Evolutionary conservation across 2,888 invertebrate species (phyloP).

Genomic region (Synergus gifuensis): DNA sequence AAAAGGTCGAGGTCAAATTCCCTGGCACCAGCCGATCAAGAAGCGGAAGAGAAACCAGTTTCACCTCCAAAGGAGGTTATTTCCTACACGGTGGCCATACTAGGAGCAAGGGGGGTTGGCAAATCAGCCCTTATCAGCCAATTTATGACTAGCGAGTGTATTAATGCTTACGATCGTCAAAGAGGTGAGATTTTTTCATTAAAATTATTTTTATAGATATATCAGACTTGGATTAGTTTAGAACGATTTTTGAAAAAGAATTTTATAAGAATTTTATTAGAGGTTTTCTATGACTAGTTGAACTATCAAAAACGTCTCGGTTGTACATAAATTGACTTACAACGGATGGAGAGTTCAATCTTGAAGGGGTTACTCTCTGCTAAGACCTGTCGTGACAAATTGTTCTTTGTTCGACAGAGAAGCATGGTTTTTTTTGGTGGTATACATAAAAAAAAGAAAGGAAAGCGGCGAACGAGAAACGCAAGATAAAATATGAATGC

Average conservation of each 20-base stretch:
- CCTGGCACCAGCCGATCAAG: constrained; percentile 81
- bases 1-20: constrained; percentile 91
- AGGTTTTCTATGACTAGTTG: neutral
- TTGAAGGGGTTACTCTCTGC: neutral
- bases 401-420: constrained; percentile 1
- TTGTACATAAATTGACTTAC: constrained; percentile 3
- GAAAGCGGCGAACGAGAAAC: neutral
- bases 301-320: neutral
- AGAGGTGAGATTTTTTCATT: constrained; percentile 81
- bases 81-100: constrained; percentile 82
- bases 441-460: neutral
- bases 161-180: constrained; percentile 94
- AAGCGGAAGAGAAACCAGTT: constrained; percentile 60
- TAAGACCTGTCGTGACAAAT: constrained; percentile 23
- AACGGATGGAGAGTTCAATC: constrained; percentile 26
- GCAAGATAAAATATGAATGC: neutral
- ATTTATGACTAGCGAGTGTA: constrained; percentile 95
- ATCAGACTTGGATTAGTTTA: neutral
- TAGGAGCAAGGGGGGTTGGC: constrained; percentile 80
- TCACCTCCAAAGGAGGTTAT: constrained; percentile 76
- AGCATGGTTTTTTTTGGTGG: neutral
- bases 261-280: neutral
- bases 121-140: constrained; percentile 82
- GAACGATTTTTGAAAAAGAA: neutral
- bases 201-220: neutral